Conservation (phyloP, 2,888 invertebrate genomes). For the Plebejus anna region DNA sequence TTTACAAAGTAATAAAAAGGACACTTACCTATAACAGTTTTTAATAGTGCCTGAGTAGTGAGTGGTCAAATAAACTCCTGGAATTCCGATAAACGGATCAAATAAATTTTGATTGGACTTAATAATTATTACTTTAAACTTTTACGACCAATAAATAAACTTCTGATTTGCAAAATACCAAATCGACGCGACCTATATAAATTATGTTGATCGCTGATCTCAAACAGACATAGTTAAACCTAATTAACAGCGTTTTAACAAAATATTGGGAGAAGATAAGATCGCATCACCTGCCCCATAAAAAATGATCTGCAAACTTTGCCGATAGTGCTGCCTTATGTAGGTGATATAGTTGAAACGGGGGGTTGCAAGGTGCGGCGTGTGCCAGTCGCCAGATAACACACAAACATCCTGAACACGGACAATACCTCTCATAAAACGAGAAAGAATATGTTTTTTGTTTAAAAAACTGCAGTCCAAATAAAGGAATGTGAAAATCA, state of each 20-base stretch:
- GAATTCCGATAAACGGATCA: not conserved
- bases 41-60: not conserved
- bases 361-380: slow-evolving; percentile 66
- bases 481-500: slow-evolving; percentile 33
- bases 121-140: not conserved
- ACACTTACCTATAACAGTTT: no score
- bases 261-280: slow-evolving; percentile 62
- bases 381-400: slow-evolving; percentile 65
- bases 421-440: slow-evolving; percentile 58
- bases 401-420: slow-evolving; percentile 72
- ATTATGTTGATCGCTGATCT: not conserved
- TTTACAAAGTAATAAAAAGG: not conserved
- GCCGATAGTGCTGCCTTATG: slow-evolving; percentile 65
- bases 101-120: not conserved
- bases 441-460: slow-evolving; percentile 62
- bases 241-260: slow-evolving; percentile 60
- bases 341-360: slow-evolving; percentile 47
- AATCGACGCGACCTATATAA: slow-evolving; percentile 2
- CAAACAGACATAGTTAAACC: slow-evolving; percentile 34
- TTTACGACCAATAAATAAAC: not conserved
- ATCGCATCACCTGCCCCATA: slow-evolving; percentile 64
- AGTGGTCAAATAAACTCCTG: not conserved
- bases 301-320: slow-evolving; percentile 66
- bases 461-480: slow-evolving; percentile 57
- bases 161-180: not conserved